phyloP scores from a whole-genome alignment of 2,888 invertebrate genomes.

The Hypomecis atomaria region DNA sequence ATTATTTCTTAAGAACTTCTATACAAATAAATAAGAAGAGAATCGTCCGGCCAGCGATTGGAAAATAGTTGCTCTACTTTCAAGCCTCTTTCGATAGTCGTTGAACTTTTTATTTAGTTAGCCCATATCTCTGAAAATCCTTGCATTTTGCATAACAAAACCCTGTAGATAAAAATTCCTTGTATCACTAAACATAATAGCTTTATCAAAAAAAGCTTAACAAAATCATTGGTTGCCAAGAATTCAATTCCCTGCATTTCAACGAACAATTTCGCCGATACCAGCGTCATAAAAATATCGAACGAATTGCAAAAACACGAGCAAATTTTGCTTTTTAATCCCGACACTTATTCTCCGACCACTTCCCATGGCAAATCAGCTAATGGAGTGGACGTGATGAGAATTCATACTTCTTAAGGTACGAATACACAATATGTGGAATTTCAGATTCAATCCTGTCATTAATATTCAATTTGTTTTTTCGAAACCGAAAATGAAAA shows the following conservation, averaged over 20 bases:
- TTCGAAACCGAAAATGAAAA: too few species aligned
- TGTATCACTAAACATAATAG: too few species aligned
- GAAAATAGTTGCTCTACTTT: too few species aligned
- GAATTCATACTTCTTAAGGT: slow-evolving; percentile 45
- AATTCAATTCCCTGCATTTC: background rate
- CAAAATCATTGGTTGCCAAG: background rate
- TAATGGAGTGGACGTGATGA: slow-evolving; percentile 68
- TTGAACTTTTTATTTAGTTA: too few species aligned
- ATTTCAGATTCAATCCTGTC: background rate
- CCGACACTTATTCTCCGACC: slow-evolving; percentile 52
- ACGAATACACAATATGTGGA: background rate
- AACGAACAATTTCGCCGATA: slow-evolving; percentile 9
- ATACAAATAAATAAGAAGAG: too few species aligned
- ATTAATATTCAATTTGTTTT: background rate
- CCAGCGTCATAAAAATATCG: slow-evolving; percentile 25
- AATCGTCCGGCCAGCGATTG: too few species aligned
- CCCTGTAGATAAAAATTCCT: too few species aligned
- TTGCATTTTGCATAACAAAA: too few species aligned
- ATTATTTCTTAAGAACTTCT: too few species aligned
- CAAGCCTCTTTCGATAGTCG: too few species aligned
- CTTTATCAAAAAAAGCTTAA: background rate
- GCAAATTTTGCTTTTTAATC: slow-evolving; percentile 52
- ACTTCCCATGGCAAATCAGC: slow-evolving; percentile 69
- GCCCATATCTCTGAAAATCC: too few species aligned
- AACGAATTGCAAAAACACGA: slow-evolving; percentile 38